phyloP scores from a whole-genome alignment of 2,888 invertebrate genomes.

The Chloroclystis v-ata region DNA sequence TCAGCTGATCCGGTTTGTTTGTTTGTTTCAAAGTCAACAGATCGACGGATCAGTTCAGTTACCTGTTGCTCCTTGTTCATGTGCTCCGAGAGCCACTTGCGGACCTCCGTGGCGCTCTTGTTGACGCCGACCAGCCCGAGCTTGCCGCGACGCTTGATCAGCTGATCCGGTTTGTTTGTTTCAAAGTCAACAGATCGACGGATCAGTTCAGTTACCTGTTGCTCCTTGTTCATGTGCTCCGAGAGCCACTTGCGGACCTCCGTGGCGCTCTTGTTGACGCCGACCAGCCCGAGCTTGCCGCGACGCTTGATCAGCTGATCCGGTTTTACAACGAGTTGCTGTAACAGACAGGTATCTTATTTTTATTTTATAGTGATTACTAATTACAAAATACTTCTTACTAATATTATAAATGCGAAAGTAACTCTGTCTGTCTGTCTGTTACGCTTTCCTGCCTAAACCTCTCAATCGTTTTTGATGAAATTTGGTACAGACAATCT shows the following conservation, averaged over 20 bases:
- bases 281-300: constrained; percentile 97
- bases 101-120: constrained; percentile 85
- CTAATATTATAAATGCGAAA: no score
- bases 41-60: no score
- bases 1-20: constrained; percentile 99
- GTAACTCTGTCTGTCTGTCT: no score
- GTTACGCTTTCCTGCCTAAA: no score
- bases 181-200: no score
- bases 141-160: constrained; percentile 98
- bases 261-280: constrained; percentile 90
- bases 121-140: constrained; percentile 97
- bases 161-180: constrained; percentile 99
- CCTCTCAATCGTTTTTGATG: no score
- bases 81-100: constrained; percentile 91
- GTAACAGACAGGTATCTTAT: constrained; percentile 22
- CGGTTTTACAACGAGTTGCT: constrained; percentile 98
- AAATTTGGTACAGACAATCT: no score
- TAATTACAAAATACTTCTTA: no score
- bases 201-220: no score
- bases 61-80: constrained; percentile 88
- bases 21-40: no score
- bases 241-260: constrained; percentile 91
- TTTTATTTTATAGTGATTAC: no score
- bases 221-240: constrained; percentile 90
- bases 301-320: constrained; percentile 99